A percentile compares a stretch with the other conserved stretches of the same genome.
These are phyloP conservation scores for Aquatica leii DNA, from an alignment of 2,888 invertebrate genomes.

Conservation along the genomic window DNA sequence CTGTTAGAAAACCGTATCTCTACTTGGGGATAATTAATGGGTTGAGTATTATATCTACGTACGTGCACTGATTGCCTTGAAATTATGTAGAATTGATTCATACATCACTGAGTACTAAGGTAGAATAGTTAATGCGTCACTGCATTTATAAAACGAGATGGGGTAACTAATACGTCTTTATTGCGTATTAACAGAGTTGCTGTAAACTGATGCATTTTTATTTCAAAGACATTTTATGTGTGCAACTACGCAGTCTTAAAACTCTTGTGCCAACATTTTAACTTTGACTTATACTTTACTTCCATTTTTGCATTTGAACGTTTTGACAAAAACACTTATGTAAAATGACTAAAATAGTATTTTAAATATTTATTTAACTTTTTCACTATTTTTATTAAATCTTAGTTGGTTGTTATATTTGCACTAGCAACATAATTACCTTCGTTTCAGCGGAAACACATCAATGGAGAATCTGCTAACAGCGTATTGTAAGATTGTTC, in stretches of 20 bases:
- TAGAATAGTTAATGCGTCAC: conserved; percentile 32
- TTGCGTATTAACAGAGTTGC: conserved; percentile 25
- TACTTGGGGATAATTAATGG: conserved; percentile 20
- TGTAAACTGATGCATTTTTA: conserved; percentile 16
- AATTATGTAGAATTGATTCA: conserved; percentile 41
- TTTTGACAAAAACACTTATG: too few relatives aligned
- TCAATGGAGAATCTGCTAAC: conserved; percentile 33
- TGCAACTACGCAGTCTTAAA: conserved; percentile 16
- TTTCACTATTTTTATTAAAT: conserved; percentile 12
- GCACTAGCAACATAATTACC: conserved; percentile 33
- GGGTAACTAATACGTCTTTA: conserved; percentile 32
- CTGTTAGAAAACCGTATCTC: conserved; percentile 16
- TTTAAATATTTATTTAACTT: too few relatives aligned
- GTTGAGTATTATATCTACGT: conserved; percentile 14
- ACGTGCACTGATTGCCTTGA: conserved; percentile 40
- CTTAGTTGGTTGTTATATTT: conserved; percentile 22
- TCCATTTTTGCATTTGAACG: too few relatives aligned
- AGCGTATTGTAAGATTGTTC: conserved; percentile 21
- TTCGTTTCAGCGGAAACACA: conserved; percentile 38
- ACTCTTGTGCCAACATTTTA: conserved; percentile 5
- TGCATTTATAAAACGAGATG: conserved; percentile 25
- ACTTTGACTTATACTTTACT: too few relatives aligned
- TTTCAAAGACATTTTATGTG: conserved; percentile 17
- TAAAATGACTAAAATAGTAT: too few relatives aligned
- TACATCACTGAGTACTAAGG: conserved; percentile 39